Conservation (phyloP, 1,140 invertebrate genomes). For the Drosophila prosaltans region DNA sequence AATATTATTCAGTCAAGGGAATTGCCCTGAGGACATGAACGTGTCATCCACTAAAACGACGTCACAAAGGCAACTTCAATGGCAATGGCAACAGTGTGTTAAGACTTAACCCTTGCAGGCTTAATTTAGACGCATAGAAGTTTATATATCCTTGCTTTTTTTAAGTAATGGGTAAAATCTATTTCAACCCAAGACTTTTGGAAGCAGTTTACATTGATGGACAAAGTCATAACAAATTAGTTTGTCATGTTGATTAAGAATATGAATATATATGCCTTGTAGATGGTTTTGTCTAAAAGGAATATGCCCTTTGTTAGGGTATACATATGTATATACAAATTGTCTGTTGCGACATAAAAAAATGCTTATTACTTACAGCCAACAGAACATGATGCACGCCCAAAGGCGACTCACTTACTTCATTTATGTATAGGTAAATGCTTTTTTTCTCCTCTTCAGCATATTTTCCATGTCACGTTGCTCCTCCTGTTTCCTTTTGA, state of each 20-base stretch:
- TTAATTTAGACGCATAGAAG: too few relatives aligned
- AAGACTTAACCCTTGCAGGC: slow-evolving; percentile 54
- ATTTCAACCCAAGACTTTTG: too few relatives aligned
- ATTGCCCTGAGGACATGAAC: slow-evolving; percentile 30
- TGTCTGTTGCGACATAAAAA: slow-evolving; percentile 66
- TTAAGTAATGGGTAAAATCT: too few relatives aligned
- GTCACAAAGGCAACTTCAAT: slow-evolving; percentile 31
- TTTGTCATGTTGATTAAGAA: too few relatives aligned
- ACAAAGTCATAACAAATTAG: too few relatives aligned
- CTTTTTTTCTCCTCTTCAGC: too few relatives aligned
- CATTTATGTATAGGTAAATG: slow-evolving; percentile 38
- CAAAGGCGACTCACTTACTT: slow-evolving; percentile 57
- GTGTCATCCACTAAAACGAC: slow-evolving; percentile 39
- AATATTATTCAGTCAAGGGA: slow-evolving; percentile 70
- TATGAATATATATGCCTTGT: too few relatives aligned
- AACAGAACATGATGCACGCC: slow-evolving; percentile 57
- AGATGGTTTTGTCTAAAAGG: too few relatives aligned
- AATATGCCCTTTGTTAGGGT: too few relatives aligned
- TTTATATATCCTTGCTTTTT: too few relatives aligned
- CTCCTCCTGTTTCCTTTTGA: slow-evolving; percentile 23
- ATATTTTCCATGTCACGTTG: background rate
- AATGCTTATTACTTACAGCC: slow-evolving; percentile 70
- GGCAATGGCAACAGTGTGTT: slow-evolving; percentile 54
- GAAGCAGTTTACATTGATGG: too few relatives aligned
- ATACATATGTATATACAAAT: slow-evolving; percentile 26